Evolutionary conservation across 2,113 vertebrate genomes (phyloP).

Genomic region (Hydropotes inermis): DNA sequence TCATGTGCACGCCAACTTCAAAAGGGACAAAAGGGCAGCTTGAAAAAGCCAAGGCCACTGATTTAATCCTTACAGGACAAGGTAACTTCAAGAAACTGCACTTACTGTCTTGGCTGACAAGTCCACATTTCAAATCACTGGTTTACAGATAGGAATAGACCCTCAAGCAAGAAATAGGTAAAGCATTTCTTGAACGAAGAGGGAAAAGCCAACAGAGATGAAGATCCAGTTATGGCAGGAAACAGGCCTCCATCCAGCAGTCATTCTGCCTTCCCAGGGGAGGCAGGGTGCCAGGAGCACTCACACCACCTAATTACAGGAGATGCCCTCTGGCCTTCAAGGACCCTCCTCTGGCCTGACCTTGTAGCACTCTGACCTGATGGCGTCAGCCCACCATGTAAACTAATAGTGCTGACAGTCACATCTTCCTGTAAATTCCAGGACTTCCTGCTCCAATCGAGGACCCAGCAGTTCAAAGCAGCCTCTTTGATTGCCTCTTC

Average conservation of each 20-base stretch:
- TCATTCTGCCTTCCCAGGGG: background rate
- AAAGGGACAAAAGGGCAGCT: background rate
- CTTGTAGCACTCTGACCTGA: background rate
- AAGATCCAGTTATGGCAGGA: background rate
- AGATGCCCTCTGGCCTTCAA: background rate
- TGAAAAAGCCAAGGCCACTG: background rate
- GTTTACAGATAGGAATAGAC: background rate
- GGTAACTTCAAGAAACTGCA: background rate
- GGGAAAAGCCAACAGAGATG: background rate
- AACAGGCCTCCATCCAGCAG: background rate
- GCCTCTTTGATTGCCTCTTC: background rate
- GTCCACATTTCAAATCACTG: background rate
- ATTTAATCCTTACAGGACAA: background rate
- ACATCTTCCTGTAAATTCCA: background rate
- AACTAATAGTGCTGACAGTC: background rate
- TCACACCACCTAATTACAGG: fast-evolving
- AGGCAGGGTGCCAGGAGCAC: background rate
- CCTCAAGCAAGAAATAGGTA: background rate
- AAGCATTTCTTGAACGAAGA: background rate
- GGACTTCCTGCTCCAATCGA: background rate
- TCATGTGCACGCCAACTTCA: background rate
- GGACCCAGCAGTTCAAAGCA: background rate
- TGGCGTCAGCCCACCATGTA: background rate
- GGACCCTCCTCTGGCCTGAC: no score
- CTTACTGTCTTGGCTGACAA: background rate